Base-by-base conservation (phyloP, 2,113 vertebrate species). In the Entomyzon cyanotis region DNA sequence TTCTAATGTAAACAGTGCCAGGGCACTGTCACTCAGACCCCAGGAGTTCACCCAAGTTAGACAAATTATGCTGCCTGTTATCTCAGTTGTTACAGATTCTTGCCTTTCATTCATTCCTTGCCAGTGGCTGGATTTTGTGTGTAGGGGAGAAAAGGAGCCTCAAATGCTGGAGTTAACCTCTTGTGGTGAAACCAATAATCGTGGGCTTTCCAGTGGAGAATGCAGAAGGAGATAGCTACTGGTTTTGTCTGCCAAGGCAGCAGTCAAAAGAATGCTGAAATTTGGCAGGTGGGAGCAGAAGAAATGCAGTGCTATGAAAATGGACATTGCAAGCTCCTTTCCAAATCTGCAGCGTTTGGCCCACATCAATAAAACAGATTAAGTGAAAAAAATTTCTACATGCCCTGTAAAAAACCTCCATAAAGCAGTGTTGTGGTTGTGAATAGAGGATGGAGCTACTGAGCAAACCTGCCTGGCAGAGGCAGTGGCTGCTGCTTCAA, bases 11-110 rank as follows among this genome's bases (percentile, higher is more conserved):
- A 35, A 84, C 12, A 80, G 56, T 86, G 64, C 52, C 77, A 82
- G 79, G 80, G 80, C 88, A 93, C 90, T 87, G 92, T 78, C 93
- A 94, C 47, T 94, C 92, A 96, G 73, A 67, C 28, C 68, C 49
- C 83, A 94, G 92, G 69, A 86, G 80, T 8, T 84, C 85, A 92
- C 90, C 62, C 79, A 78, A 90, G 71, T 89, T 15, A 87, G 90
- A 87, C 73, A 79, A 89, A 94, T 92, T 65, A 75, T 50, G 69
- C 53, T 89, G 80, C 90, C 70, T 5, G 5, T 76, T 94, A 94
- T 89, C 95, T 88, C 88, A 56, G 50, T 49, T 87, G 74, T 77
- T 80, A 79, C 62, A 85, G 78, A 64, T 93, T 58, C 90, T 93
- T 92, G 92, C 77, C 64, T 90, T 92, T 93, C 92, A 75, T 95